Percentiles rank a stretch among this genome's conserved stretches.
These are phyloP conservation scores for Halichondria panicea DNA, from an alignment of 37 sponge, comb jelly and placozoan genomes.

Conservation along the genomic window DNA sequence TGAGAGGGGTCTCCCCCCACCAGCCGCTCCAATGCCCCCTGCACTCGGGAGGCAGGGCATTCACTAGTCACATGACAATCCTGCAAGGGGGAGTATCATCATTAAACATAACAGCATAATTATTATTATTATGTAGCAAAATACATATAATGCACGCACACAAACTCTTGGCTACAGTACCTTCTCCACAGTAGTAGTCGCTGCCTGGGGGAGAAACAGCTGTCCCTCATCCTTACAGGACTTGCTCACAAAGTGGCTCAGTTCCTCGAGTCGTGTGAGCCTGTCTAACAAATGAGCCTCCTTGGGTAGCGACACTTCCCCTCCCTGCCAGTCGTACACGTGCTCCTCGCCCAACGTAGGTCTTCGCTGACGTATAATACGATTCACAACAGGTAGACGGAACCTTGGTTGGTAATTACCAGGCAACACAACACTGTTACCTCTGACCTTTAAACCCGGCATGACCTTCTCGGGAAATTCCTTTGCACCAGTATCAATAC, in stretches of 20 bases:
- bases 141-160: too few relatives aligned
- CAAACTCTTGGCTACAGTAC: too few relatives aligned
- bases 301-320: constrained; percentile 36
- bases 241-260: constrained; percentile 40
- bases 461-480: background rate
- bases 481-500: background rate
- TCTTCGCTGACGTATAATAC: background rate
- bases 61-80: background rate
- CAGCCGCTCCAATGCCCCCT: background rate
- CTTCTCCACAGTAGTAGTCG: background rate
- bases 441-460: background rate
- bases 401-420: background rate
- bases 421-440: constrained; percentile 5
- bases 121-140: too few relatives aligned
- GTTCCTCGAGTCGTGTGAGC: constrained; percentile 51
- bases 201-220: background rate
- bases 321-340: constrained; percentile 33
- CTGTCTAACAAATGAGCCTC: constrained; percentile 22
- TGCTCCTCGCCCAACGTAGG: background rate
- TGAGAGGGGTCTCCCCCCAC: constrained; percentile 22
- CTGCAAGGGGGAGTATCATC: too few relatives aligned
- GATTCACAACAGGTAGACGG: constrained; percentile 1
- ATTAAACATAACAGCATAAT: too few relatives aligned
- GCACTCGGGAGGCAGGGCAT: background rate
- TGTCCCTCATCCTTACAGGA: constrained; percentile 48